These are phyloP conservation scores for Proteles cristata DNA, from an alignment of 2,113 vertebrate genomes.

Conservation along the genomic window DNA sequence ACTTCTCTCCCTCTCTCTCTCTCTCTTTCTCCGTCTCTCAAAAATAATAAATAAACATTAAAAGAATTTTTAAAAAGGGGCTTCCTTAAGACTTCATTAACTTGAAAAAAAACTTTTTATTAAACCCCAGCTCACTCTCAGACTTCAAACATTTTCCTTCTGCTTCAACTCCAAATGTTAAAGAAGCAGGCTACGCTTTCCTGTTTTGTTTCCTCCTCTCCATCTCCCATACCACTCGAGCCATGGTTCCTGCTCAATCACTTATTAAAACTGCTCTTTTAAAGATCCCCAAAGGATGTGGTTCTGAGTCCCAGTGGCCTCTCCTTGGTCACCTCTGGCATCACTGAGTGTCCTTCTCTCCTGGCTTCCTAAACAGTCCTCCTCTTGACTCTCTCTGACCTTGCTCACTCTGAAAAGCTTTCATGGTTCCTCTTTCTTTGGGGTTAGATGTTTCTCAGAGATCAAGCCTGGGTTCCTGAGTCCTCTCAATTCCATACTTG, in stretches of 20 bases:
- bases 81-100: not conserved
- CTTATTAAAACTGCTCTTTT: not conserved
- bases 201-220: no score
- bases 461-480: not conserved
- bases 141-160: not conserved
- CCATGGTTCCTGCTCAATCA: not conserved
- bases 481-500: not conserved
- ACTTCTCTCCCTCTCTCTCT: no score
- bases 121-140: not conserved
- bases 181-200: not conserved
- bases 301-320: not conserved
- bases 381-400: not conserved
- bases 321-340: not conserved
- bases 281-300: not conserved
- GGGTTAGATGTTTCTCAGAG: not conserved
- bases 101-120: not conserved
- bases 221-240: not conserved
- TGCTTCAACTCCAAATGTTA: not conserved
- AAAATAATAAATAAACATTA: no score
- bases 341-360: not conserved
- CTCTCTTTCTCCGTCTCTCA: no score
- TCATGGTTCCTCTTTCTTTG: not conserved
- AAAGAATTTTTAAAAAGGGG: not conserved
- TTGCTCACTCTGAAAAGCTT: not conserved
- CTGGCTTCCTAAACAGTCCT: not conserved